Evolutionary conservation across 2,797 vertebrate genomes (phyloP).

Genomic region (Lagodon rhomboides): DNA sequence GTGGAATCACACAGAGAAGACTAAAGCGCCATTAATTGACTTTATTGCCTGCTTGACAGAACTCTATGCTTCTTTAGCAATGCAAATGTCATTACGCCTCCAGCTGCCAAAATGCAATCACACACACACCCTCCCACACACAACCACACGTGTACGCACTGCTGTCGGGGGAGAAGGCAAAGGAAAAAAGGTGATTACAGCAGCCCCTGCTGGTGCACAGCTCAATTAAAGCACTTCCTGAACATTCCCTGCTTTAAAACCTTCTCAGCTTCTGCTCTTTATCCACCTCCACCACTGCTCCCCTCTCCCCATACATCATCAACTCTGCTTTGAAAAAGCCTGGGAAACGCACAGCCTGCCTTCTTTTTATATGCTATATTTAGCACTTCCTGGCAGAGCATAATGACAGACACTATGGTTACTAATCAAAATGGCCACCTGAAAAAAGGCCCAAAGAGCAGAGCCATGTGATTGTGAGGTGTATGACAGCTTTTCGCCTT

Average conservation of each 20-base stretch:
- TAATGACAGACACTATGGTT: background rate
- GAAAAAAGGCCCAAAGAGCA: background rate
- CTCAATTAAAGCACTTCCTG: background rate
- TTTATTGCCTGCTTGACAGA: constrained; percentile 15
- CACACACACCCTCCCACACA: constrained; percentile 6
- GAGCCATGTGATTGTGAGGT: background rate
- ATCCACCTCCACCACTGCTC: background rate
- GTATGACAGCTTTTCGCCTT: too few relatives aligned
- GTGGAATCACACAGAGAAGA: background rate
- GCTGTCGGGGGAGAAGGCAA: too few relatives aligned
- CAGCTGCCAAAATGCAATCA: background rate
- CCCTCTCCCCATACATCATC: background rate
- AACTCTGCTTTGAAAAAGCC: constrained; percentile 13
- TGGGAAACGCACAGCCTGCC: background rate
- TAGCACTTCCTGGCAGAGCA: background rate
- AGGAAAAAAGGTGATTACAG: background rate
- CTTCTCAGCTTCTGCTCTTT: background rate
- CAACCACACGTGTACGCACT: background rate
- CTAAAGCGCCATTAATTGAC: background rate
- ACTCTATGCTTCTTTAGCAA: background rate
- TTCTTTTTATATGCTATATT: background rate
- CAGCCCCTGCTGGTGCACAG: constrained; percentile 15
- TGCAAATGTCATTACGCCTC: constrained; percentile 3
- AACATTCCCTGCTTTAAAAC: background rate
- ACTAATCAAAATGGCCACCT: background rate